phyloP scores from a whole-genome alignment of 2,888 invertebrate genomes.

The Rotaria magnacalcarata region DNA sequence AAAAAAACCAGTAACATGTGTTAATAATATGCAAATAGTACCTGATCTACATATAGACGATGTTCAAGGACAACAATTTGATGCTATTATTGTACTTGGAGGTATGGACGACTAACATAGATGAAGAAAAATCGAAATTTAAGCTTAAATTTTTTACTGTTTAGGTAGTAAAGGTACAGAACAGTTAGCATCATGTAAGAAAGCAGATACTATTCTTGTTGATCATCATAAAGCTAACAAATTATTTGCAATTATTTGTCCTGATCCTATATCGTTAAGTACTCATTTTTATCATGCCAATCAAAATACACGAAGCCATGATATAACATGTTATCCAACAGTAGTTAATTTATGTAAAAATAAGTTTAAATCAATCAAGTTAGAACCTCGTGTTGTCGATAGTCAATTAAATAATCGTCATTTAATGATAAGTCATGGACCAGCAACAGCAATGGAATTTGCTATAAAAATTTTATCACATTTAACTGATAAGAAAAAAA shows the following conservation, averaged over 20 bases:
- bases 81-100: constrained; percentile 80
- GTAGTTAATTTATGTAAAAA: not conserved
- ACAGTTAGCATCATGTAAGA: not conserved
- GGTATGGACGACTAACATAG: constrained; percentile 65
- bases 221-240: constrained; percentile 38
- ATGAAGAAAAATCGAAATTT: not conserved
- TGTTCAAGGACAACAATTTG: constrained; percentile 61
- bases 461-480: constrained; percentile 73
- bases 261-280: constrained; percentile 43
- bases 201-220: constrained; percentile 37
- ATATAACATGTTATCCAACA: constrained; percentile 79
- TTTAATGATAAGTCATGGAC: constrained; percentile 77
- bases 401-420: constrained; percentile 3
- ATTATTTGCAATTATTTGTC: constrained; percentile 45
- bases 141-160: not conserved
- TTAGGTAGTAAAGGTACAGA: constrained; percentile 14
- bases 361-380: not conserved
- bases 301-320: not conserved
- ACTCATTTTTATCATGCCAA: constrained; percentile 35
- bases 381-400: not conserved
- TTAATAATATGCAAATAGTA: constrained; percentile 73
- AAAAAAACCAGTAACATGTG: constrained; percentile 70
- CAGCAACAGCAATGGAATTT: constrained; percentile 84
- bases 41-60: constrained; percentile 63
- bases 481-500: constrained; percentile 68